These are phyloP conservation scores for Corythornis leucogaster DNA, from an alignment of 2,797 vertebrate species.

Conservation along the genomic window DNA sequence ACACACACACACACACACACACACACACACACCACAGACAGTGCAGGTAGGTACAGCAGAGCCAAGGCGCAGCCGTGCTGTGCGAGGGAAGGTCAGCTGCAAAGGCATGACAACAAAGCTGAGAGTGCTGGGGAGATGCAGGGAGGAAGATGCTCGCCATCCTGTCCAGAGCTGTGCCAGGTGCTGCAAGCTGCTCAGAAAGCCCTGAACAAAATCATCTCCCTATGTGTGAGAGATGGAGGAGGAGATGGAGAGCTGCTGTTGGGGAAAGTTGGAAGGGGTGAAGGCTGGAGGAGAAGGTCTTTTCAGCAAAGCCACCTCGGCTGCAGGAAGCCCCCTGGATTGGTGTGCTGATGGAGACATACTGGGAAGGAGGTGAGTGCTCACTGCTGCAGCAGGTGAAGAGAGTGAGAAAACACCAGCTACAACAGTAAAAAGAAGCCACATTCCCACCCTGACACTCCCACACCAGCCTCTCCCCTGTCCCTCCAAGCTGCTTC, in stretches of 20 bases:
- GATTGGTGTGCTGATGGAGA: background rate
- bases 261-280: background rate
- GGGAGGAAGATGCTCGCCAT: background rate
- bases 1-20: background rate
- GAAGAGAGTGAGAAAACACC: slow-evolving; percentile 8
- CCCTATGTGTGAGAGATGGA: background rate
- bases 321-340: background rate
- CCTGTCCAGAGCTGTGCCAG: background rate
- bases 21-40: background rate
- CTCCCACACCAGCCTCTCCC: background rate
- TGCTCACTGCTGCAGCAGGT: background rate
- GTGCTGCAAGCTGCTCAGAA: background rate
- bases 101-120: background rate
- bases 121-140: background rate
- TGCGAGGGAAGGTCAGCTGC: background rate
- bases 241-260: slow-evolving; percentile 9
- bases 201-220: slow-evolving; percentile 11
- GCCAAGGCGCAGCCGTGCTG: slow-evolving; percentile 9
- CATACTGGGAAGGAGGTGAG: background rate
- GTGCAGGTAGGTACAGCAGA: background rate
- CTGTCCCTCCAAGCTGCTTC: background rate
- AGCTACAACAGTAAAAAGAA: slow-evolving; percentile 27
- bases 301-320: background rate
- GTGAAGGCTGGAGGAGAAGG: background rate
- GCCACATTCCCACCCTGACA: background rate